Base-by-base conservation (phyloP, 2,113 vertebrate genomes). In the Pterophyllum scalare region DNA sequence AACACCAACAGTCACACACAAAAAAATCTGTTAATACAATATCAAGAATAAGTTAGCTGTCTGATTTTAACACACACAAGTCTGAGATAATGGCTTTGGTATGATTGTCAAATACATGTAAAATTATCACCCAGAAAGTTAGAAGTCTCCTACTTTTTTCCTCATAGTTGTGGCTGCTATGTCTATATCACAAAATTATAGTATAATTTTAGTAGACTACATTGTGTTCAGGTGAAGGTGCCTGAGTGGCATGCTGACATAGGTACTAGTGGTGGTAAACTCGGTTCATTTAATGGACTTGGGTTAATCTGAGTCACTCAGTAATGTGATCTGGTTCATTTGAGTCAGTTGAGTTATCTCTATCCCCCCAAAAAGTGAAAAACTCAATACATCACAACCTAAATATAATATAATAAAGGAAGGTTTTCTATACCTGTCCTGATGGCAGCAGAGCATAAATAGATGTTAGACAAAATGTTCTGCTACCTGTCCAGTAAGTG, bases 141-240 rank as follows among this genome's bases (percentile, higher is more conserved):
- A 46, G 8, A 26, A 46, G 22, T 26, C 40, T 67, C 14, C 0
- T 46, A 67, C 22, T 0, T 46, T 43, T 67, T 2, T 65, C 14
- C 0, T 46, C 38, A 24, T 4, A 65, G n/a, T 67, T 14, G 26
- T 22, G 40, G 40, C 19, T 2, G 1, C 17, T 17, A 46, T 43
- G n/a, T 65, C 7, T 26, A 10, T 26, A 26, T 46, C 64, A 67
- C 38, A 67, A 67, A 46, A 26, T 14, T 38, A 67, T 22, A 14
- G 0, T 1, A 67, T n/a, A 43, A 46, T 0, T 26, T 14, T 26
- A 67, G 26, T 19, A 1, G 38, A n/a, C 38, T 43, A 43, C 13
- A 15, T 11, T 0, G 40, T 43, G 62, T 24, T 64, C 24, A 67
- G 5, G 62, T 11, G 38, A 67, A 67, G 22, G 13, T 67, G 22